phyloP scores from a whole-genome alignment of 2,797 vertebrate species.

The Myiotriccus ornatus region DNA sequence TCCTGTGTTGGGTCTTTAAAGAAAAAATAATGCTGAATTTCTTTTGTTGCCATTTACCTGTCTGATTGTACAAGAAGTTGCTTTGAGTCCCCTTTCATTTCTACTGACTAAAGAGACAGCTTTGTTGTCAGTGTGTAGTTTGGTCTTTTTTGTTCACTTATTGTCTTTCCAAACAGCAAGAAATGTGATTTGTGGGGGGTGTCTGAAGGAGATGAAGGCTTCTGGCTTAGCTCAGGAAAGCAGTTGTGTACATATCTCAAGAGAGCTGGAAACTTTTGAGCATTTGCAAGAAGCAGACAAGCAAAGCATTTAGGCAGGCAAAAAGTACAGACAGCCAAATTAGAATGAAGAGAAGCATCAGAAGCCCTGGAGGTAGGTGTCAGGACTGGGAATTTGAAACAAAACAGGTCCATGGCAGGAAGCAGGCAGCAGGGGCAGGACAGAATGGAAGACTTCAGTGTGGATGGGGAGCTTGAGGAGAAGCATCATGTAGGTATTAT shows the following conservation, averaged over 20 bases:
- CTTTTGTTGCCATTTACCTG: not conserved
- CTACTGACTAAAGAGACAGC: not conserved
- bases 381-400: not conserved
- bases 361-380: not conserved
- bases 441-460: not conserved
- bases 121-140: not conserved
- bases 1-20: not conserved
- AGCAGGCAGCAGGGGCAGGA: not conserved
- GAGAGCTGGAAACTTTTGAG: not conserved
- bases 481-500: not conserved
- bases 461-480: not conserved
- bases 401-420: rapidly evolving
- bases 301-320: not conserved
- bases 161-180: not conserved
- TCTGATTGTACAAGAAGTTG: not conserved
- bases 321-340: not conserved
- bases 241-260: not conserved
- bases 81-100: not conserved
- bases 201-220: not conserved
- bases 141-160: not conserved
- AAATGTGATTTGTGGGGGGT: not conserved
- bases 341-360: not conserved
- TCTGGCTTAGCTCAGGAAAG: not conserved
- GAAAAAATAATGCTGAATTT: not conserved
- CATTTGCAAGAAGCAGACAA: not conserved